Evolutionary conservation across 2,888 invertebrate genomes (phyloP).

Genomic region (Acrobasis consociella): DNA sequence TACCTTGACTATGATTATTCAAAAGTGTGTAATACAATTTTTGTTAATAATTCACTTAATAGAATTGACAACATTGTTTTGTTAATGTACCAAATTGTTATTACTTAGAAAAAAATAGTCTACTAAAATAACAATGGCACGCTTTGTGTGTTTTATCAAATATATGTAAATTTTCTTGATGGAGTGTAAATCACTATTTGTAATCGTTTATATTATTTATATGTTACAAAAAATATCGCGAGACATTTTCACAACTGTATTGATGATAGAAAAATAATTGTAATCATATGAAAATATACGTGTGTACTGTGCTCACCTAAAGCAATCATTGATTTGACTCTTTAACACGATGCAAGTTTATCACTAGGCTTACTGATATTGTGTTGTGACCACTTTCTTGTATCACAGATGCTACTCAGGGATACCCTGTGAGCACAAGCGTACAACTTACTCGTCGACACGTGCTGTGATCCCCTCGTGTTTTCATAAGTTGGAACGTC

Average conservation of each 20-base stretch:
- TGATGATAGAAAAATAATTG: conserved; percentile 68
- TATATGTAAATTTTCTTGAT: conserved; percentile 14
- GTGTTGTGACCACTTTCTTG: conserved; percentile 78
- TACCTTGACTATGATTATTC: conserved; percentile 70
- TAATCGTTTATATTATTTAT: neutral
- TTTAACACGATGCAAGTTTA: conserved; percentile 69
- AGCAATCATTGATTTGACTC: conserved; percentile 64
- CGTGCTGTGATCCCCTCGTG: conserved; percentile 75
- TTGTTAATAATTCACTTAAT: conserved; percentile 13
- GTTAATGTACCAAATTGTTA: conserved; percentile 6
- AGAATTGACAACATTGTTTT: conserved; percentile 8
- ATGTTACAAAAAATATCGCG: conserved; percentile 25
- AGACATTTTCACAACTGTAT: conserved; percentile 30
- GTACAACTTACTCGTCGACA: conserved; percentile 70
- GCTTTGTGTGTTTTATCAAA: conserved; percentile 38
- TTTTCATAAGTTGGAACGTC: conserved; percentile 84
- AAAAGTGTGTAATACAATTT: conserved; percentile 23
- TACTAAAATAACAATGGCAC: conserved; percentile 35
- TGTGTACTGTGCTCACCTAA: conserved; percentile 63
- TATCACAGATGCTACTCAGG: conserved; percentile 79
- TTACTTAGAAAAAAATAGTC: conserved; percentile 17
- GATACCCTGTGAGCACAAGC: conserved; percentile 74
- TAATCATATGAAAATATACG: conserved; percentile 39
- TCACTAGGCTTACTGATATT: conserved; percentile 77
- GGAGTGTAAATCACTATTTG: conserved; percentile 4